phyloP scores from a whole-genome alignment of 2,888 invertebrate species.

The Parelbella ahira region DNA sequence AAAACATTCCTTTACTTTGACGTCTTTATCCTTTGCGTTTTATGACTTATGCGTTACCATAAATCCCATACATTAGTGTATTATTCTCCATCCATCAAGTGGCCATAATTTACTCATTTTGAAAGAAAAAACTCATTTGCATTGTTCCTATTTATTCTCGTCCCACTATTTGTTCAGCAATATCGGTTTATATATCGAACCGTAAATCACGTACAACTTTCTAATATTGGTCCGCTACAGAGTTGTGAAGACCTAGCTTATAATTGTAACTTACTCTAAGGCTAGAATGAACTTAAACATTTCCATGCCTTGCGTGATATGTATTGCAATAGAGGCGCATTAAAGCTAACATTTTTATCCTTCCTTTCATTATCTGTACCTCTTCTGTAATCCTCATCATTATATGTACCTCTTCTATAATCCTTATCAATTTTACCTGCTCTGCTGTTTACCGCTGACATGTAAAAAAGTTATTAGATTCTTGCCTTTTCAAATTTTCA shows the following conservation, averaged over 20 bases:
- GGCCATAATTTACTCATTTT: too few species aligned
- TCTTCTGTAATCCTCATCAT: too few species aligned
- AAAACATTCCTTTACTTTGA: conserved; percentile 4
- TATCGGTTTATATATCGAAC: conserved; percentile 42
- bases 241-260: conserved; percentile 77
- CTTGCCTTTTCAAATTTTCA: too few species aligned
- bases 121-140: neutral
- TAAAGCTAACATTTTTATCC: conserved; percentile 57
- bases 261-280: conserved; percentile 55
- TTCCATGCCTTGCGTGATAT: conserved; percentile 78
- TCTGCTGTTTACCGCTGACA: too few species aligned
- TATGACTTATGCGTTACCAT: neutral
- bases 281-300: conserved; percentile 71
- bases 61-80: neutral
- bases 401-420: too few species aligned
- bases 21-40: neutral
- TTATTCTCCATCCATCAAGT: neutral
- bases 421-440: too few species aligned
- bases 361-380: too few species aligned
- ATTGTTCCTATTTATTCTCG: conserved; percentile 25
- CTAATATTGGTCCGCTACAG: conserved; percentile 80
- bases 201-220: conserved; percentile 75
- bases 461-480: too few species aligned
- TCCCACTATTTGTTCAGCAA: conserved; percentile 23
- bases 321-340: conserved; percentile 75